Evolutionary conservation across 1,140 invertebrate species (phyloP), one percentile per base, ranked within the genome.

Genomic region (Streblospio benedicti): DNA sequence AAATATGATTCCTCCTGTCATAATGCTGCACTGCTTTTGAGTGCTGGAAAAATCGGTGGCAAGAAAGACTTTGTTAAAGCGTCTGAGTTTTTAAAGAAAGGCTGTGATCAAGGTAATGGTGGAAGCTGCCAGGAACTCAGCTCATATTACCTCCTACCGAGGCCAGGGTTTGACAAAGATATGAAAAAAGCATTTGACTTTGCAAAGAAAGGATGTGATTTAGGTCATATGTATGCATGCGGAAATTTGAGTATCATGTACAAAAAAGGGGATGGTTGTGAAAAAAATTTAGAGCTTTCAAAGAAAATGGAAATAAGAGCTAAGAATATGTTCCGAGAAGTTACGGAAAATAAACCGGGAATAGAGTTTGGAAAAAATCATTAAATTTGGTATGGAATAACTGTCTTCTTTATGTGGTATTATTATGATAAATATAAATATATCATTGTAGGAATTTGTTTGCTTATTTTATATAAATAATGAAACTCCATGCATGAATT

Each of bases 201-300:
- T 65, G 85, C 87, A 0, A 69, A 82, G 38, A 87, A 85, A 72
- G 86, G 85, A 0, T 95, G 92, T 74, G 85, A 91, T 63, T 71
- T 86, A 9, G 86, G 85, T 2, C 87, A 92, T 73, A 83, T 89
- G 57, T 87, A 87, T 70, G 88, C 88, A 1, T 95, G 92, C 80
- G 85, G 85, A 0, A 94, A 94, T 80, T 70, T 93, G 1, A 87
- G 88, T 64, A 83, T 87, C 65, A 90, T 91, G 88, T 90, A 91
- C 71, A 67, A 63, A 43, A 74, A 73, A 63, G 81, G 81, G 16
- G 78, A 81, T 45, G 82, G 90, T 0, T 85, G 84, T 0, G 82
- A 85, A 51, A 85, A 88, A 69, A 85, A 89, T 76, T 60, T 78
- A 41, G 81, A 85, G 57, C 71, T 88, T 65, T 85, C 89, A 0